These are phyloP conservation scores for Sebastes schlegelii DNA, from an alignment of 2,113 vertebrate genomes.

Conservation along the genomic window DNA sequence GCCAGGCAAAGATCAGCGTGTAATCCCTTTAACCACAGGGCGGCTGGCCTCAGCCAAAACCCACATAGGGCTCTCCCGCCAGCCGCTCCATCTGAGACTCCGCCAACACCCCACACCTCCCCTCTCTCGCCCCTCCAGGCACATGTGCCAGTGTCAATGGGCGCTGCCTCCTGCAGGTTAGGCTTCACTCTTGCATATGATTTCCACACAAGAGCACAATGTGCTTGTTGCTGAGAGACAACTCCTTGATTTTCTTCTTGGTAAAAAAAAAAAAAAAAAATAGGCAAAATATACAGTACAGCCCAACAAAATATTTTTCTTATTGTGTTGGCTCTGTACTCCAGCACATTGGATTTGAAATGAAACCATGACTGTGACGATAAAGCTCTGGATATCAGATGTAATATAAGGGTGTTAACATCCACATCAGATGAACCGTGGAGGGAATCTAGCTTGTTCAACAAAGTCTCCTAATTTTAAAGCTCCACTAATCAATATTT, in stretches of 20 bases:
- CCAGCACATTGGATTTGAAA: not conserved
- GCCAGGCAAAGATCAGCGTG: constrained; percentile 56
- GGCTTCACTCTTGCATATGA: constrained; percentile 26
- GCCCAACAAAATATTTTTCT: not conserved
- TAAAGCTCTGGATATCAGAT: too few species aligned
- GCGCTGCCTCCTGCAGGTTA: constrained; percentile 32
- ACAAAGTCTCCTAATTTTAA: not conserved
- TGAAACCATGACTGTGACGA: too few species aligned
- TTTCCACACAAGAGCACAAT: constrained; percentile 18
- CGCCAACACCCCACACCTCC: constrained; percentile 8
- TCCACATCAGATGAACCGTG: too few species aligned
- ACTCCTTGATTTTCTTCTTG: not conserved
- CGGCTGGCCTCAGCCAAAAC: constrained; percentile 45
- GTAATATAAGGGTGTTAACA: too few species aligned
- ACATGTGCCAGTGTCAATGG: constrained; percentile 44
- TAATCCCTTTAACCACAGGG: constrained; percentile 69
- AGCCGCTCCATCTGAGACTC: constrained; percentile 40
- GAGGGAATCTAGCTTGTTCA: not conserved
- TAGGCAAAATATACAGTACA: not conserved
- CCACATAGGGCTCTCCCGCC: constrained; percentile 45
- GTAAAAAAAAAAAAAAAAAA: not conserved
- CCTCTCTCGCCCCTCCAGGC: not conserved
- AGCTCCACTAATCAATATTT: too few species aligned
- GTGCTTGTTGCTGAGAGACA: not conserved
- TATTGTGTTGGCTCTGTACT: not conserved